Evolutionary conservation across 2,113 vertebrate genomes (phyloP).

Genomic region (Camelus bactrianus): DNA sequence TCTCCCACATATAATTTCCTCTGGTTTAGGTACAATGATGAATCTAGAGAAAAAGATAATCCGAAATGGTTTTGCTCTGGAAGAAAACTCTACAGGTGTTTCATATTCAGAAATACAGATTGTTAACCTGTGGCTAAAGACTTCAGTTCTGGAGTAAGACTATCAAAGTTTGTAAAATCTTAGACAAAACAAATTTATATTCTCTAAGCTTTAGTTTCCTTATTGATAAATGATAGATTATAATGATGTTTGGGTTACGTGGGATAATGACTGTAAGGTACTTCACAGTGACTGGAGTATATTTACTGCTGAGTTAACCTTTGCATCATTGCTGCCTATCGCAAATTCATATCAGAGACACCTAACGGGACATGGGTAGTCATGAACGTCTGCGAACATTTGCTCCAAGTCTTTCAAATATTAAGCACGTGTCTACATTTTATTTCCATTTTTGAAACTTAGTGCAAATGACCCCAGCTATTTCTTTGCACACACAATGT

Average conservation of each 20-base stretch:
- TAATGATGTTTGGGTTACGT: neutral
- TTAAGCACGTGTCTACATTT: neutral
- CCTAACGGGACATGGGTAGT: neutral
- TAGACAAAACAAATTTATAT: neutral
- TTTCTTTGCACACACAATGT: neutral
- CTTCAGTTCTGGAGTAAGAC: neutral
- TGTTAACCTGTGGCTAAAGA: neutral
- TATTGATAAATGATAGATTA: neutral
- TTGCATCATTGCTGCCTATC: neutral
- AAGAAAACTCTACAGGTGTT: neutral
- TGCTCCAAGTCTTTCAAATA: neutral
- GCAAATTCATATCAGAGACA: neutral
- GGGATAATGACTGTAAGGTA: neutral
- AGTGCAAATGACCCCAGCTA: neutral
- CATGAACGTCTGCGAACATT: neutral
- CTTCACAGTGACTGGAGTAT: neutral
- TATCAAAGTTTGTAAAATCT: neutral
- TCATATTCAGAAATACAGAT: neutral
- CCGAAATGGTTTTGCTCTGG: neutral
- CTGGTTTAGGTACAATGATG: neutral
- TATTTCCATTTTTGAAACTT: neutral
- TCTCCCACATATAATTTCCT: neutral
- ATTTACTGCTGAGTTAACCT: neutral
- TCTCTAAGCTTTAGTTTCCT: neutral
- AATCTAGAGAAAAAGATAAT: neutral